Evolutionary conservation across 2,797 vertebrate genomes (phyloP).

Genomic region (Sebastes itinus): DNA sequence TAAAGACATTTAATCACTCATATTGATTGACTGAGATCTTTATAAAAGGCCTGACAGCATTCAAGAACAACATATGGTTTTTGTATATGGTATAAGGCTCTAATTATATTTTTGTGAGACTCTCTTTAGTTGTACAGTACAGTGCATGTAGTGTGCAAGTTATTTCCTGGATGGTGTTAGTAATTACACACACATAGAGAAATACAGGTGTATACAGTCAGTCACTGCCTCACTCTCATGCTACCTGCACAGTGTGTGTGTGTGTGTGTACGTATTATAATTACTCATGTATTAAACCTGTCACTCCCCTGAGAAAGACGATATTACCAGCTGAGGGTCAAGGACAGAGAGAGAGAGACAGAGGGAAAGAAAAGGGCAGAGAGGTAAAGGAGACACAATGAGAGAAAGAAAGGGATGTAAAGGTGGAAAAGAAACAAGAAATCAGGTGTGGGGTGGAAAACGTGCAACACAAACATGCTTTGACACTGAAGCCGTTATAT

Average conservation of each 20-base stretch:
- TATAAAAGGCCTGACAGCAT: neutral
- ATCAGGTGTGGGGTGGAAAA: neutral
- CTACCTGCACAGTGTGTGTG: constrained; percentile 81
- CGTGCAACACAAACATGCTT: neutral
- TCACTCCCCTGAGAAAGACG: constrained; percentile 75
- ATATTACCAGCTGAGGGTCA: constrained; percentile 77
- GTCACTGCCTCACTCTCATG: constrained; percentile 32
- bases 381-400: too few species aligned
- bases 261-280: constrained; percentile 68
- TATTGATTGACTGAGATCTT: neutral
- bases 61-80: neutral
- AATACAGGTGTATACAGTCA: constrained; percentile 11
- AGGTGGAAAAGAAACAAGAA: neutral
- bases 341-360: constrained; percentile 64
- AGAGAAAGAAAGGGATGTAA: neutral
- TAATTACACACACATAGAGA: neutral
- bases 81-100: neutral
- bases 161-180: neutral
- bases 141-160: neutral
- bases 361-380: neutral
- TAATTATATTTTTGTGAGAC: neutral
- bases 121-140: neutral
- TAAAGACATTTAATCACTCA: neutral
- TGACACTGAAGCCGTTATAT: neutral
- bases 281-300: constrained; percentile 84